Percentiles rank a stretch among this genome's conserved stretches.
Conservation (phyloP, 2,888 invertebrate species). For the Ditylenchus weischeri region DNA sequence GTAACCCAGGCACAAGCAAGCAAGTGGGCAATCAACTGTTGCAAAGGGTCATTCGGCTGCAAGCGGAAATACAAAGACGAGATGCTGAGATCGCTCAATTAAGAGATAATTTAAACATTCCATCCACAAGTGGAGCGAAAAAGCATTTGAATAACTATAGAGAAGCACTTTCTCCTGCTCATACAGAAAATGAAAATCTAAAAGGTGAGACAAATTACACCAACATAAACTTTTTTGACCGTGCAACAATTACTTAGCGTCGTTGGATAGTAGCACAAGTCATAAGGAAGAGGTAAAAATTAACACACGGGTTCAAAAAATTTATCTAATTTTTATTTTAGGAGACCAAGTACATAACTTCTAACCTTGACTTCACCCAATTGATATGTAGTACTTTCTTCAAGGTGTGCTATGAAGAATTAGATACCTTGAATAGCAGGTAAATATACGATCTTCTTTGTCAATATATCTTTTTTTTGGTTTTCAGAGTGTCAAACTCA, state of each 20-base stretch:
- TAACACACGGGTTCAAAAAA: too few species aligned
- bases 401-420: constrained; percentile 25
- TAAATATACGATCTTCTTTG: background rate
- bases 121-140: background rate
- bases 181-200: constrained; percentile 16
- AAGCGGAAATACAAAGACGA: constrained; percentile 39
- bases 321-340: background rate
- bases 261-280: too few species aligned
- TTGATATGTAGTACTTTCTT: constrained; percentile 29
- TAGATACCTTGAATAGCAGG: constrained; percentile 27
- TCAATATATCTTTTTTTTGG: background rate
- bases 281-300: too few species aligned
- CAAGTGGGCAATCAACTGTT: constrained; percentile 31
- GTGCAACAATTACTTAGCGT: too few species aligned
- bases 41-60: constrained; percentile 45
- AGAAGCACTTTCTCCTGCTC: constrained; percentile 13
- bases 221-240: background rate
- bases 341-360: background rate
- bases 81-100: constrained; percentile 41
- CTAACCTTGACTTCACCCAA: background rate
- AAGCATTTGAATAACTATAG: background rate
- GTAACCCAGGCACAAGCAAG: too few species aligned
- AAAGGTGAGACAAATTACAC: background rate
- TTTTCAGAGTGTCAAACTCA: constrained; percentile 27
- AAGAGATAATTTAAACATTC: constrained; percentile 10